These are phyloP conservation scores for Paratrypauchen microcephalus DNA, from an alignment of 2,797 vertebrate genomes.

Conservation along the genomic window DNA sequence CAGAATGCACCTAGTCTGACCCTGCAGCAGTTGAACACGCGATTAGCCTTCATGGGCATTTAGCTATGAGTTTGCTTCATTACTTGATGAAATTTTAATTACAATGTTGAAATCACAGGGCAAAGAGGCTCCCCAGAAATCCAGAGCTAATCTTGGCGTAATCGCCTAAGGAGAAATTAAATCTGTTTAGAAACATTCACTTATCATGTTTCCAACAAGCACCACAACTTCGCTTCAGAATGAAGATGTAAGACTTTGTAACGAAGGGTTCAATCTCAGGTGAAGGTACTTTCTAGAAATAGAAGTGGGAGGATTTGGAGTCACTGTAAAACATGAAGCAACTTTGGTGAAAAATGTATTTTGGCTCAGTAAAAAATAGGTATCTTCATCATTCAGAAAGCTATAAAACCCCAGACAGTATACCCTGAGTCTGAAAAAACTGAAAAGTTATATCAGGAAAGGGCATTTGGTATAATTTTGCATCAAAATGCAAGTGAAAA, in stretches of 20 bases:
- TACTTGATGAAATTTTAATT: conserved; percentile 69
- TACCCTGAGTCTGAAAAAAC: neutral
- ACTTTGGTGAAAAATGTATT: neutral
- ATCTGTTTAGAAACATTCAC: conserved; percentile 26
- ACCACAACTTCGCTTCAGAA: too few relatives aligned
- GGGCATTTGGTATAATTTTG: neutral
- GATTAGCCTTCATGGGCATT: conserved; percentile 71
- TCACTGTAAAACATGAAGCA: neutral
- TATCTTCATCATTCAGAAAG: neutral
- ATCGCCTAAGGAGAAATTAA: conserved; percentile 45
- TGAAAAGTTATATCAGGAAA: neutral
- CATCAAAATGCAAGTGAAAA: neutral
- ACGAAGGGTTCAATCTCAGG: neutral
- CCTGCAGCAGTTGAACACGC: conserved; percentile 62
- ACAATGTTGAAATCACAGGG: conserved; percentile 53
- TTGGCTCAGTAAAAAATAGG: neutral
- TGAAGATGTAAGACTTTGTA: neutral
- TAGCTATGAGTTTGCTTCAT: conserved; percentile 58
- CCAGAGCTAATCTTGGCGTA: conserved; percentile 32
- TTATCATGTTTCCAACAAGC: neutral
- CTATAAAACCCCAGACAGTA: neutral
- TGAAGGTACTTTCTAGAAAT: neutral
- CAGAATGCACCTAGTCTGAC: conserved; percentile 59
- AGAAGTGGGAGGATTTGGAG: neutral
- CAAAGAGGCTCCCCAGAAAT: conserved; percentile 43